phyloP scores from a whole-genome alignment of 2,888 invertebrate species.

The Iphiclides podalirius region DNA sequence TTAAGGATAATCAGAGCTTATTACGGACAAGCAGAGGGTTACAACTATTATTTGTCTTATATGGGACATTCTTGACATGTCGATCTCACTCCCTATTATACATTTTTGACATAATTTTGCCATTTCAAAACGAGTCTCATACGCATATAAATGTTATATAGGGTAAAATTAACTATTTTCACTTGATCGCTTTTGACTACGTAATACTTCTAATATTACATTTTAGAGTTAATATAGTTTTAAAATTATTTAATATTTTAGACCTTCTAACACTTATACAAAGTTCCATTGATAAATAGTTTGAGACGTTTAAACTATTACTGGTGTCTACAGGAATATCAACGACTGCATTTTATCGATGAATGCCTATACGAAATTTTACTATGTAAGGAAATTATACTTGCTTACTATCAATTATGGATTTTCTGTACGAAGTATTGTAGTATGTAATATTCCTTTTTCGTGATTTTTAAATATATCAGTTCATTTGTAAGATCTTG shows the following conservation, averaged over 20 bases:
- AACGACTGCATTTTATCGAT: background rate
- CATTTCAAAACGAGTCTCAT: too few species aligned
- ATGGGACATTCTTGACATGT: too few species aligned
- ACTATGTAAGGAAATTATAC: background rate
- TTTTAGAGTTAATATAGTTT: too few species aligned
- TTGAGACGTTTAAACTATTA: background rate
- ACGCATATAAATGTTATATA: too few species aligned
- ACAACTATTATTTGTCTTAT: background rate
- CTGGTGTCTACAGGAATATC: too few species aligned
- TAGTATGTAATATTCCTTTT: background rate
- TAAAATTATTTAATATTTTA: too few species aligned
- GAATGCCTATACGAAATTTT: background rate
- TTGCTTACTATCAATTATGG: background rate
- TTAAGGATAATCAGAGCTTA: background rate
- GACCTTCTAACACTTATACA: background rate
- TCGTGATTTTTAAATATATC: background rate
- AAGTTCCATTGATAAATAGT: background rate
- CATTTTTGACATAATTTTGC: too few species aligned
- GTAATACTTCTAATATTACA: too few species aligned
- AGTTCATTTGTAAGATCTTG: too few species aligned
- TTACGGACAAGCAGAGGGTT: background rate
- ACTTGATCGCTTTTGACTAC: too few species aligned
- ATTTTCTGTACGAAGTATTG: background rate
- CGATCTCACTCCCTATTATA: too few species aligned
- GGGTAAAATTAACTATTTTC: background rate